Percentiles rank a stretch among this genome's conserved stretches.
Conservation (phyloP, 2,888 invertebrate genomes). For the Eulithis testata region DNA sequence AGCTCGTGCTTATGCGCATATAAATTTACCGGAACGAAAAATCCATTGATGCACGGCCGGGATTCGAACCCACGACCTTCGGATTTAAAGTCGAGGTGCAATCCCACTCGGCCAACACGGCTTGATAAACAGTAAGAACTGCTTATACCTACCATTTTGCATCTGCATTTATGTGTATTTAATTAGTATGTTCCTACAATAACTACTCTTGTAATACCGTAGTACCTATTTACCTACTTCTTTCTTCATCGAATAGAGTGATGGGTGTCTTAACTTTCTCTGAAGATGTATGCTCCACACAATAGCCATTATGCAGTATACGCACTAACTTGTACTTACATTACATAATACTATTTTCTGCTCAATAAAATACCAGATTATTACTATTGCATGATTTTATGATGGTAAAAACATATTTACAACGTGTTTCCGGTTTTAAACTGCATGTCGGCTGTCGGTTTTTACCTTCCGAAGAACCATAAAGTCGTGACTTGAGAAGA, state of each 20-base stretch:
- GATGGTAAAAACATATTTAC: constrained; percentile 7
- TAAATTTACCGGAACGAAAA: too few relatives aligned
- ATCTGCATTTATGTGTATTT: too few relatives aligned
- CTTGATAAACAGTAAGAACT: too few relatives aligned
- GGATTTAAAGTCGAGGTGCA: too few relatives aligned
- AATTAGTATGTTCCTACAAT: too few relatives aligned
- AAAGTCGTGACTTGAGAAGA: too few relatives aligned
- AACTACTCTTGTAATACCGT: too few relatives aligned
- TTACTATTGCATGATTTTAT: constrained; percentile 22
- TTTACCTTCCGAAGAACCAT: not conserved
- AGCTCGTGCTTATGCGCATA: too few relatives aligned
- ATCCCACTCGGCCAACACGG: too few relatives aligned
- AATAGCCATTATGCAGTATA: constrained; percentile 16
- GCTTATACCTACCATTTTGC: too few relatives aligned
- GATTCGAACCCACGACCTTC: too few relatives aligned
- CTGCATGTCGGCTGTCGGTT: not conserved
- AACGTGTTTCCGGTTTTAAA: constrained; percentile 4
- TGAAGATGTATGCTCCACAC: constrained; percentile 16
- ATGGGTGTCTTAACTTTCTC: constrained; percentile 26
- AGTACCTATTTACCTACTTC: not conserved
- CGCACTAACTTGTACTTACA: constrained; percentile 7
- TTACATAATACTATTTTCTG: constrained; percentile 18
- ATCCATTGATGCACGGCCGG: too few relatives aligned
- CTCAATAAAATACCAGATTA: constrained; percentile 24
- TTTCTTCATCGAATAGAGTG: constrained; percentile 9